These are phyloP conservation scores for Ceratotherium simum DNA, from an alignment of 2,113 vertebrate genomes.

Conservation along the genomic window DNA sequence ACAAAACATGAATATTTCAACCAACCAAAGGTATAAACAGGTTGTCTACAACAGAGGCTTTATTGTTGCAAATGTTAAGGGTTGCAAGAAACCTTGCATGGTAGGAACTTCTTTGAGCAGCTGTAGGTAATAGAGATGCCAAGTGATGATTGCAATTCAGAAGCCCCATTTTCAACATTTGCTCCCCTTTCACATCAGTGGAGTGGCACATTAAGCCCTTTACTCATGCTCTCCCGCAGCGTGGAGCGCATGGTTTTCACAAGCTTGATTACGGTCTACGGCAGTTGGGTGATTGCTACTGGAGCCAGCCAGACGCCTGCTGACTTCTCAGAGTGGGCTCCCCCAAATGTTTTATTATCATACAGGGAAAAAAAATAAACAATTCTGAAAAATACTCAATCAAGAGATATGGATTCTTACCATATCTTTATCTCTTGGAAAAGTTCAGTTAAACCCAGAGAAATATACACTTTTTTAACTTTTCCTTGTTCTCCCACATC, in stretches of 20 bases:
- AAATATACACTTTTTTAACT: background rate
- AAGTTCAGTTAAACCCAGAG: background rate
- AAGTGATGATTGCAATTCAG: background rate
- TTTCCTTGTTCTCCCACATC: background rate
- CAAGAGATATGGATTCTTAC: background rate
- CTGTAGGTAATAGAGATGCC: conserved; percentile 11
- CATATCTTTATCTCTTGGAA: background rate
- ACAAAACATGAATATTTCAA: background rate
- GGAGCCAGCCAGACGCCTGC: background rate
- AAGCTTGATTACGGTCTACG: background rate
- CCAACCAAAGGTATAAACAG: background rate
- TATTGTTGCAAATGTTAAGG: background rate
- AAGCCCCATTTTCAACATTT: background rate
- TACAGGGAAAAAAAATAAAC: background rate
- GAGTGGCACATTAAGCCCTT: conserved; percentile 22
- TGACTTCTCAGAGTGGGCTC: conserved; percentile 27
- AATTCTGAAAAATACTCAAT: background rate
- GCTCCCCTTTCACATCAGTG: background rate
- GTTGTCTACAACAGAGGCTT: background rate
- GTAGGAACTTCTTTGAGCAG: background rate
- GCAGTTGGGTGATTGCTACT: conserved; percentile 37
- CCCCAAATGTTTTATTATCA: background rate
- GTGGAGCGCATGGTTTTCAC: background rate
- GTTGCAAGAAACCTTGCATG: fast-evolving
- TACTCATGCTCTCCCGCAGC: background rate